Evolutionary conservation across 2,113 vertebrate genomes (phyloP).

Genomic region (Myotis brandtii): DNA sequence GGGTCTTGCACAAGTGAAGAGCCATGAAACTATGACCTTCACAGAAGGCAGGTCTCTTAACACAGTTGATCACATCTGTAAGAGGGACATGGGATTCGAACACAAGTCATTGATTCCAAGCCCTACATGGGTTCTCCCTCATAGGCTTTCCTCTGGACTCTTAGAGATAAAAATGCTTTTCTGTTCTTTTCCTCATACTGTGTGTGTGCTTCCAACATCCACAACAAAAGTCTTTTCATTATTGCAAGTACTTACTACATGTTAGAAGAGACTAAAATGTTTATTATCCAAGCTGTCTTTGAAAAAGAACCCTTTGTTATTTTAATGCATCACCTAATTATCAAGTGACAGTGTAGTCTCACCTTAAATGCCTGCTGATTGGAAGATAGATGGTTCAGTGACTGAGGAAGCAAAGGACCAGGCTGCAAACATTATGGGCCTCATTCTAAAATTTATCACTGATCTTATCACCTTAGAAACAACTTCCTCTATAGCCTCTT

Average conservation of each 20-base stretch:
- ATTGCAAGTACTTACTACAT: background rate
- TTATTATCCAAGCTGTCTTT: conserved; percentile 42
- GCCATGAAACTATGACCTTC: background rate
- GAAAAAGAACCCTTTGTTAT: conserved; percentile 65
- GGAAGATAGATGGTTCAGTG: conserved; percentile 59
- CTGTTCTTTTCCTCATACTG: background rate
- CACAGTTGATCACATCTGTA: background rate
- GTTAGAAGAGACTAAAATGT: background rate
- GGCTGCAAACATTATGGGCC: background rate
- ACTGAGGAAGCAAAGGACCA: conserved; percentile 30
- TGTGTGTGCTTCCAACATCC: background rate
- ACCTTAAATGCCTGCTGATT: conserved; percentile 57
- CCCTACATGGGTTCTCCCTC: background rate
- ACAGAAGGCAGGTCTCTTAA: background rate
- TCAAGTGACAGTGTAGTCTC: conserved; percentile 60
- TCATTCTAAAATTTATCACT: conserved; percentile 40
- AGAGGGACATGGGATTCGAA: background rate
- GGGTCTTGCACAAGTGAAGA: accelerated
- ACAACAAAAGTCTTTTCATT: background rate
- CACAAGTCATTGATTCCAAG: background rate
- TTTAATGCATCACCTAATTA: conserved; percentile 65
- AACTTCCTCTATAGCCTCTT: conserved; percentile 9
- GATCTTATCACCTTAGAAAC: conserved; percentile 48
- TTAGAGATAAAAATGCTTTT: background rate
- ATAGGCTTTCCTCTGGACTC: background rate